Conservation (phyloP, 2,797 vertebrate genomes). For the Tiaroga cobitis region DNA sequence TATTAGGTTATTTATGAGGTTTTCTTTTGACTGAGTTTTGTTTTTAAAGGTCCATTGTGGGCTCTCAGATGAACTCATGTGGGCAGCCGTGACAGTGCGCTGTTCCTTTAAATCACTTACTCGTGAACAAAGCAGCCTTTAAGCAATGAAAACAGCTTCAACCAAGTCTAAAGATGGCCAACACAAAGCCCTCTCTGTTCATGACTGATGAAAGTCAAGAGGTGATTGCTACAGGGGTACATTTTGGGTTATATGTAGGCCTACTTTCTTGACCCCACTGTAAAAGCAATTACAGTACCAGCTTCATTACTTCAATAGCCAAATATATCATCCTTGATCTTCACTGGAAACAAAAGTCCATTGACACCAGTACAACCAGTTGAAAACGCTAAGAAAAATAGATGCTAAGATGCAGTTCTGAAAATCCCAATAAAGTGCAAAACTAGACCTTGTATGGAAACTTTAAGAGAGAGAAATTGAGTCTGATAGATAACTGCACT, state of each 20-base stretch:
- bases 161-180: conserved; percentile 9
- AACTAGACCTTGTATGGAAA: background rate
- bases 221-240: conserved; percentile 32
- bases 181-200: conserved; percentile 36
- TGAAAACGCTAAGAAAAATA: conserved; percentile 1
- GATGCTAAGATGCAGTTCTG: background rate
- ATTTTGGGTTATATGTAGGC: conserved; percentile 29
- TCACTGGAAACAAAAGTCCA: background rate
- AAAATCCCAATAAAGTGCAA: background rate
- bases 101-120: conserved; percentile 47
- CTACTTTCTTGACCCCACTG: conserved; percentile 22
- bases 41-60: conserved; percentile 32
- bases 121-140: conserved; percentile 33
- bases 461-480: background rate
- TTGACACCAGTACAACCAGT: background rate
- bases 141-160: conserved; percentile 27
- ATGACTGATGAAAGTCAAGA: conserved; percentile 41
- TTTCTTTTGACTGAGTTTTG: background rate
- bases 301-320: conserved; percentile 26
- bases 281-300: conserved; percentile 29
- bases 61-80: conserved; percentile 23
- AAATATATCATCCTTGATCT: conserved; percentile 37
- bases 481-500: background rate
- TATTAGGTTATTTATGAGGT: background rate
- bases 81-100: conserved; percentile 12